Conservation (phyloP, 2,797 vertebrate genomes). For the Sylvilagus floridanus region DNA sequence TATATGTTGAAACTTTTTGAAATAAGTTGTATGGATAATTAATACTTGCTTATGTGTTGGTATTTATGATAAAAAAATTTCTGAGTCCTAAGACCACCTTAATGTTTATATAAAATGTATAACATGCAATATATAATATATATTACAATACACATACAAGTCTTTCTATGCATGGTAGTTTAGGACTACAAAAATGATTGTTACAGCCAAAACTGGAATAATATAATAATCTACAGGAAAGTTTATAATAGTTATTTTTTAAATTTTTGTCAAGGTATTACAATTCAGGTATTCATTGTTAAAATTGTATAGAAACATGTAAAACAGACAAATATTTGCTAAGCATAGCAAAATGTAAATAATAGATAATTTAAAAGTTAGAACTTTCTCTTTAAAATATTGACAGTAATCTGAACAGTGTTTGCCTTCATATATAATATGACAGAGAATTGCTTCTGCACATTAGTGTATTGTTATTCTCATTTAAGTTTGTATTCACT, state of each 20-base stretch:
- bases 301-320: background rate
- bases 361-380: background rate
- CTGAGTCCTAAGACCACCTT: background rate
- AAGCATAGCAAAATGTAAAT: background rate
- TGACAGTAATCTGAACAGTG: background rate
- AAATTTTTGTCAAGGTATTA: background rate
- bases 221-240: background rate
- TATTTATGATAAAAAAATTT: background rate
- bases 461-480: background rate
- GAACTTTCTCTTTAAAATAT: background rate
- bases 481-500: background rate
- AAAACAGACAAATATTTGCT: background rate
- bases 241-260: background rate
- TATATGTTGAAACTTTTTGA: background rate
- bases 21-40: conserved; percentile 1
- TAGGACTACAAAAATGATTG: background rate
- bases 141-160: background rate
- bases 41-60: background rate
- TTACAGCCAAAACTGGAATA: background rate
- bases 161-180: background rate
- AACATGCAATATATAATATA: background rate
- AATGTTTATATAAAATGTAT: background rate
- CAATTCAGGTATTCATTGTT: background rate
- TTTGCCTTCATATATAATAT: background rate
- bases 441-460: background rate